Base-by-base conservation (phyloP, 1,140 invertebrate species). In the Callitettix versicolor region DNA sequence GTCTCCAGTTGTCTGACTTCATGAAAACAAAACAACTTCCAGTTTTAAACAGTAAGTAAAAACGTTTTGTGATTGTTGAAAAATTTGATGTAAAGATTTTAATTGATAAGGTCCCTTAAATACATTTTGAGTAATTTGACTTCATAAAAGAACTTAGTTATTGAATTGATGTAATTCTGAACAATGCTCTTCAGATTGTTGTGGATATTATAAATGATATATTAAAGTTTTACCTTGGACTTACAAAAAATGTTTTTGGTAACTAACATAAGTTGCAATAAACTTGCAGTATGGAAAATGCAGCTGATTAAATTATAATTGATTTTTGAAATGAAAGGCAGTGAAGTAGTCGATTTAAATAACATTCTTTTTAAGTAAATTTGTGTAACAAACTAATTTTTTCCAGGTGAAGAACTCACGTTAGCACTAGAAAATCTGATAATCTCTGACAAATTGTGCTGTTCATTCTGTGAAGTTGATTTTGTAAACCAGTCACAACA, bases 401-500 rank as follows among this genome's bases (percentile, higher is more conserved):
- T 57, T 63, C 57, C 60, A 63, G 69, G 67, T 9, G 53, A 55
- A 17, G 66, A 68, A 14, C 64, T 65, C 44, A 44, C 60, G 18
- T 24, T 64, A 1, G 48, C 55, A 54, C 61, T 71, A 1, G 69
- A 72, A 17, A 71, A 73, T 44, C 60, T 75, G 14, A 65, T 65
- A n/a, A 63, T 75, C 47, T 73, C 73, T 1, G 71, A 76, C 50
- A 73, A 65, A 3, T 59, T 77, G 41, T 69, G 70, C 54, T 80
- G 78, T 59, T 78, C 76, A 1, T 78, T 73, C 62, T 80, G 77
- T 48, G 71, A 70, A 30, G 65, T 72, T 1, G 60, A 67, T 20
- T 79, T 79, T 62, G 64, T 69, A 18, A 67, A 76, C 62, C 62
- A 74, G 50, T 55, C 62, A 17, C 65, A 73, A 44, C 92, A 95